Conservation (phyloP, 2,888 invertebrate genomes). For the Mesopsocus fuscifrons region DNA sequence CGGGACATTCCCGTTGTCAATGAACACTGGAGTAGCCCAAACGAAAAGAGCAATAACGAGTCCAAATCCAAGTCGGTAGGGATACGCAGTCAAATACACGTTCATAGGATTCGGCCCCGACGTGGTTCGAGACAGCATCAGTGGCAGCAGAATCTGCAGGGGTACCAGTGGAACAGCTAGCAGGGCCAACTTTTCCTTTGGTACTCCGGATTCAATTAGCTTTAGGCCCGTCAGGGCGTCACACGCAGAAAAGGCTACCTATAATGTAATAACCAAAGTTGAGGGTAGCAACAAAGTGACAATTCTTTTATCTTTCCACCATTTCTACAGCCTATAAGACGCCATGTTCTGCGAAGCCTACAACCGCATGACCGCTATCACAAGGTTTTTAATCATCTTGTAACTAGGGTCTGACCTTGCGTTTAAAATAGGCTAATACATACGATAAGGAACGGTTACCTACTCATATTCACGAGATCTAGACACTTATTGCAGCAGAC, state of each 20-base stretch:
- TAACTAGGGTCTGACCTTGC: too few species aligned
- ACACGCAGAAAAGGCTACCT: constrained; percentile 89
- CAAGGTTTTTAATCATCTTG: too few species aligned
- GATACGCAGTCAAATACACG: constrained; percentile 74
- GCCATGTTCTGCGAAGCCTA: too few species aligned
- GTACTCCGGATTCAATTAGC: constrained; percentile 88
- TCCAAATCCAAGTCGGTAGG: constrained; percentile 35
- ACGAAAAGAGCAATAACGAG: constrained; percentile 59
- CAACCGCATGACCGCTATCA: too few species aligned
- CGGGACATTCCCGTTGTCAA: constrained; percentile 43
- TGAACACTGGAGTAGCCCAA: constrained; percentile 59
- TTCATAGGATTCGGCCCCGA: constrained; percentile 78
- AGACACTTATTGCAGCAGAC: too few species aligned
- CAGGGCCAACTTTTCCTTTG: constrained; percentile 83
- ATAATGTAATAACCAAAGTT: constrained; percentile 22
- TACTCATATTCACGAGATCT: too few species aligned
- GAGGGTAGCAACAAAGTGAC: too few species aligned
- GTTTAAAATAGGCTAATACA: too few species aligned
- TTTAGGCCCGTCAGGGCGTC: constrained; percentile 91
- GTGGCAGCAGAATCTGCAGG: constrained; percentile 78
- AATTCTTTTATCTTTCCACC: neutral
- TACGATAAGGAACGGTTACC: too few species aligned
- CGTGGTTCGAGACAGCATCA: constrained; percentile 66
- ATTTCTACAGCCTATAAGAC: neutral
- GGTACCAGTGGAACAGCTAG: constrained; percentile 88